A percentile compares a stretch with the other conserved stretches of the same genome.
Evolutionary conservation across 53 echinoderm and acorn worm genomes (phyloP).

Genomic region (Arbacia lixula): DNA sequence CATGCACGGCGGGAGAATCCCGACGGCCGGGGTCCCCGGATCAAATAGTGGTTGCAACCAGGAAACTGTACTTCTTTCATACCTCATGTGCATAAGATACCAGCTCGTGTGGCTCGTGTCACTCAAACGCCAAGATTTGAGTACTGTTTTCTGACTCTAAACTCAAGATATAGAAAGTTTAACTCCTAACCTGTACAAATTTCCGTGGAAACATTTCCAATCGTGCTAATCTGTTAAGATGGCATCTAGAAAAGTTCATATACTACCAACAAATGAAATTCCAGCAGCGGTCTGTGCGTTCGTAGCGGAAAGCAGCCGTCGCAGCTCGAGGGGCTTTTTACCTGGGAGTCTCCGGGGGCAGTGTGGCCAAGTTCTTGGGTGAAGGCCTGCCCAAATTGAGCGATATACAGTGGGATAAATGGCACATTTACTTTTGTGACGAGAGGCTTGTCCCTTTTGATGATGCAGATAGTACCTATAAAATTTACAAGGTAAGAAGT

Average conservation of each 20-base stretch:
- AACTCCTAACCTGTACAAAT: too few relatives aligned
- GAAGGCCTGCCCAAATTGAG: conserved; percentile 75
- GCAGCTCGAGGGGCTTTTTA: conserved; percentile 81
- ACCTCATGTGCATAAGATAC: too few relatives aligned
- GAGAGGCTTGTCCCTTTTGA: conserved; percentile 92
- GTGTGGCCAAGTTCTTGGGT: conserved; percentile 91
- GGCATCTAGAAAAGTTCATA: conserved; percentile 68
- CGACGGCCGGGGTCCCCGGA: too few relatives aligned
- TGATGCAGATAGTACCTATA: conserved; percentile 90
- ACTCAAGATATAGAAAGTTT: too few relatives aligned
- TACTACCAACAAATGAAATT: conserved; percentile 61
- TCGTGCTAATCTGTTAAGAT: too few relatives aligned
- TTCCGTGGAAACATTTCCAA: too few relatives aligned
- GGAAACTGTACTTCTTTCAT: too few relatives aligned
- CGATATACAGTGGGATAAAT: conserved; percentile 88
- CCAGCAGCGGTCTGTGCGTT: conserved; percentile 69
- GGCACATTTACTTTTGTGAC: conserved; percentile 96
- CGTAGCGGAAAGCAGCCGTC: conserved; percentile 86
- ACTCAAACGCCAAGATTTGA: too few relatives aligned
- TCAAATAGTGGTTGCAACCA: too few relatives aligned
- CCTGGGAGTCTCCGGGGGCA: conserved; percentile 96
- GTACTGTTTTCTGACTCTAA: too few relatives aligned
- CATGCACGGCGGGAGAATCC: too few relatives aligned
- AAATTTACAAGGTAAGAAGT: conserved; percentile 82
- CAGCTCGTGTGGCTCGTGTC: too few relatives aligned